These are phyloP conservation scores for Phenganax subtilis DNA, from an alignment of 92 coral and sea anemone species.

Conservation along the genomic window DNA sequence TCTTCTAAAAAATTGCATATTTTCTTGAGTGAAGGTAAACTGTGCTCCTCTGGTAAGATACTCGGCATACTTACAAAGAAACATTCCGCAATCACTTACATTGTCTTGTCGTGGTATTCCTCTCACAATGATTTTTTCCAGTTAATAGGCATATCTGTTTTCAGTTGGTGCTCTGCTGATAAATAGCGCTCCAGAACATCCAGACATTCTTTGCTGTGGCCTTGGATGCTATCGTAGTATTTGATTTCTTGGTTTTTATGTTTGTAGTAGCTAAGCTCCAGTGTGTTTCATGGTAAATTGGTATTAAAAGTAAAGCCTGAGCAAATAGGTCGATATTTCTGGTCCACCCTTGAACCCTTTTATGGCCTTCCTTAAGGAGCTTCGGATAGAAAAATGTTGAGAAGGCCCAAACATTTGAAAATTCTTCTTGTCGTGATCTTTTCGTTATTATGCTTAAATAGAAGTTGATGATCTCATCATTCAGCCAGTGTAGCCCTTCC, in stretches of 20 bases:
- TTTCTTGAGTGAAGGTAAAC: conserved; percentile 13
- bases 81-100: conserved; percentile 14
- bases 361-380: conserved; percentile 22
- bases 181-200: background rate
- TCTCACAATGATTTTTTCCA: conserved; percentile 5
- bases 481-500: conserved; percentile 15
- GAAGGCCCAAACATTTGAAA: conserved; percentile 12
- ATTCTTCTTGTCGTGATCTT: conserved; percentile 16
- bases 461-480: conserved; percentile 24
- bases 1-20: conserved; percentile 17
- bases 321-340: conserved; percentile 24
- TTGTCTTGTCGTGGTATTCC: background rate
- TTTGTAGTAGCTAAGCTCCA: conserved; percentile 1
- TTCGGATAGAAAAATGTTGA: conserved; percentile 21
- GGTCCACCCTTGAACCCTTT: conserved; percentile 19
- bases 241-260: conserved; percentile 17
- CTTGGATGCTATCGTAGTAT: conserved; percentile 16
- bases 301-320: conserved; percentile 15
- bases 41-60: conserved; percentile 10
- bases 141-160: conserved; percentile 1
- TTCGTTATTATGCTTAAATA: conserved; percentile 10
- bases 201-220: conserved; percentile 9
- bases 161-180: conserved; percentile 1
- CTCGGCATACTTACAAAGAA: conserved; percentile 21
- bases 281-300: background rate